Evolutionary conservation across 30 jellyfish, hydroid and myxozoan species (phyloP).

Genomic region (Turritopsis rubra): DNA sequence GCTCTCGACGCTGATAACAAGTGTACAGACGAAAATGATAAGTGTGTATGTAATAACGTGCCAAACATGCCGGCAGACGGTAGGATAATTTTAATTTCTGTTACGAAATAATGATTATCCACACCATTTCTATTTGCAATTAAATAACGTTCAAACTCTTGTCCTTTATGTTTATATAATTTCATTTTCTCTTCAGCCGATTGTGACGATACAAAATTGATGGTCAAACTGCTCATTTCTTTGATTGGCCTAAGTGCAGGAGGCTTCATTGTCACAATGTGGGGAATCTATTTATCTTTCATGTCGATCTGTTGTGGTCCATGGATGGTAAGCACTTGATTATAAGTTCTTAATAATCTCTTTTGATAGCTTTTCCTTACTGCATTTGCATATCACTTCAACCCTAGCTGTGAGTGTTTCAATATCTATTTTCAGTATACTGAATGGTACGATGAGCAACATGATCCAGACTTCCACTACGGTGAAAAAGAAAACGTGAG

Average conservation of each 20-base stretch:
- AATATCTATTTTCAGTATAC: conserved; percentile 23
- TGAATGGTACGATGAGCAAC: conserved; percentile 29
- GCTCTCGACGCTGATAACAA: conserved; percentile 35
- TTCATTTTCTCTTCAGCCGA: conserved; percentile 41
- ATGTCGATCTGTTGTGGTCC: conserved; percentile 86
- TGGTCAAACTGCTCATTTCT: conserved; percentile 43
- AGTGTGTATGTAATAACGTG: conserved; percentile 33
- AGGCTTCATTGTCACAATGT: conserved; percentile 42
- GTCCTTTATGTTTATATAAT: no score
- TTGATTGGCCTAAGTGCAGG: conserved; percentile 52
- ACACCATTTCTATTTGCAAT: no score
- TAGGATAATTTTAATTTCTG: neutral
- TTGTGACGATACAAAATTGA: conserved; percentile 45
- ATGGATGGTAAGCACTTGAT: conserved; percentile 51
- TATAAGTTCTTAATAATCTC: neutral
- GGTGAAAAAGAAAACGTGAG: neutral
- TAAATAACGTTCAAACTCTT: no score
- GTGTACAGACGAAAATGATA: conserved; percentile 35
- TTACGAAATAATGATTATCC: no score
- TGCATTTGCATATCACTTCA: no score
- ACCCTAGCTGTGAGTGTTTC: neutral
- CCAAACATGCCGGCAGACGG: neutral
- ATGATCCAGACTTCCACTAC: conserved; percentile 39
- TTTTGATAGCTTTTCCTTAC: no score
- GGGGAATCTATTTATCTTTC: conserved; percentile 59